Evolutionary conservation across 92 coral and sea anemone species (phyloP).

Genomic region (Heliopora coerulea): DNA sequence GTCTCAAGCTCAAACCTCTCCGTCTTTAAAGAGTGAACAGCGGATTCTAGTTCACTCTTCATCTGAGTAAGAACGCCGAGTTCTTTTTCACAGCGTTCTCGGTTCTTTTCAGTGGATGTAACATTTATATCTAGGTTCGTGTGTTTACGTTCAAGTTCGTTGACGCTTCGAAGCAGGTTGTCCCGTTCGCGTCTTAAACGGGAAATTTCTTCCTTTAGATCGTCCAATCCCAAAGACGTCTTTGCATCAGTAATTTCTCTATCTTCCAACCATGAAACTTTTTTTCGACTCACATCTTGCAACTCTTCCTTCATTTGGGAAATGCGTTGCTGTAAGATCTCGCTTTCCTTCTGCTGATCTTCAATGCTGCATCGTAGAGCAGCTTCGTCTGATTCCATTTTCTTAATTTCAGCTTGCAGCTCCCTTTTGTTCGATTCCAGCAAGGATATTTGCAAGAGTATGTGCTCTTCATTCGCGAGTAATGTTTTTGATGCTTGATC

Average conservation of each 20-base stretch:
- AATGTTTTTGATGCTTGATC: conserved; percentile 16
- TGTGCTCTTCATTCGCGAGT: conserved; percentile 34
- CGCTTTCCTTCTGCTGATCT: conserved; percentile 31
- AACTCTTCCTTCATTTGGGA: conserved; percentile 34
- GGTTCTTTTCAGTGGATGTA: conserved; percentile 7
- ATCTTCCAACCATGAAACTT: conserved; percentile 18
- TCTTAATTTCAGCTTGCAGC: conserved; percentile 51
- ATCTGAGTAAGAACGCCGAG: neutral
- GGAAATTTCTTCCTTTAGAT: conserved; percentile 58
- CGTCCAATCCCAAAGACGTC: conserved; percentile 10
- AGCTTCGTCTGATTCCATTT: conserved; percentile 39
- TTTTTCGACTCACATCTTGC: conserved; percentile 7
- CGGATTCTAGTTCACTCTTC: conserved; percentile 50
- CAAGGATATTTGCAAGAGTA: conserved; percentile 35
- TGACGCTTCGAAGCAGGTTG: conserved; percentile 38
- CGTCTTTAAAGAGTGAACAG: conserved; percentile 40
- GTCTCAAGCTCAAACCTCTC: conserved; percentile 50
- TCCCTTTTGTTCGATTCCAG: conserved; percentile 54
- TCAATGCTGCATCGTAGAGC: conserved; percentile 21
- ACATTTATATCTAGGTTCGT: conserved; percentile 36
- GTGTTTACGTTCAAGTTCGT: conserved; percentile 33
- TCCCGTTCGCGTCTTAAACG: conserved; percentile 63
- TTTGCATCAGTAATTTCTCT: conserved; percentile 1
- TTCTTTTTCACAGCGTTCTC: conserved; percentile 9
- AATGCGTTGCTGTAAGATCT: conserved; percentile 30